Percentiles rank a stretch among this genome's conserved stretches.
These are phyloP conservation scores for Argentina silus DNA, from an alignment of 2,797 vertebrate genomes.

Conservation along the genomic window DNA sequence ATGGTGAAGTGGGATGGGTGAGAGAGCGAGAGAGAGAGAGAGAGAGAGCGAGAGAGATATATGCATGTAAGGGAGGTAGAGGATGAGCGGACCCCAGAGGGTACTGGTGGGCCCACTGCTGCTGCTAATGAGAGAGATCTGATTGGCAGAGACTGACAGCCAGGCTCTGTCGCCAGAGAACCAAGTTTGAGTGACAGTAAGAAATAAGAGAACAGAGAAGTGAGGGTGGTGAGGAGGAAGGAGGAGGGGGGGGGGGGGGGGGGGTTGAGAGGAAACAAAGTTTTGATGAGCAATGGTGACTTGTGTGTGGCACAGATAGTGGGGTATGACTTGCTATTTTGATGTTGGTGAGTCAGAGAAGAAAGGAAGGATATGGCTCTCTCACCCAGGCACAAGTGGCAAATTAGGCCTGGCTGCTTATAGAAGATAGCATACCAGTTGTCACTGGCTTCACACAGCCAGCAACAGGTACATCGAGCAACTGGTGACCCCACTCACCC, in stretches of 20 bases:
- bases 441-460: too few relatives aligned
- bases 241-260: not conserved
- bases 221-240: slow-evolving; percentile 18
- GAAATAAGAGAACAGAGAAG: slow-evolving; percentile 15
- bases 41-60: slow-evolving; percentile 8
- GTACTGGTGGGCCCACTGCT: slow-evolving; percentile 39
- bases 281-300: not conserved
- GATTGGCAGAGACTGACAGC: slow-evolving; percentile 60
- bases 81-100: slow-evolving; percentile 36
- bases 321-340: too few relatives aligned
- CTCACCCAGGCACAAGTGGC: too few relatives aligned
- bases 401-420: too few relatives aligned
- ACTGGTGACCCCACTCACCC: slow-evolving; percentile 1
- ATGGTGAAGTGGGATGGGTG: slow-evolving; percentile 38
- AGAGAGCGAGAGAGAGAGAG: slow-evolving; percentile 3
- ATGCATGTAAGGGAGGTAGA: slow-evolving; percentile 55
- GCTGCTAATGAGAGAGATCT: slow-evolving; percentile 58
- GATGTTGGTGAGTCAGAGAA: not conserved
- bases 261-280: not conserved
- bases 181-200: slow-evolving; percentile 39
- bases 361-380: not conserved
- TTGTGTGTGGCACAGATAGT: not conserved
- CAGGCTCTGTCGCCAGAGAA: slow-evolving; percentile 30
- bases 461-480: too few relatives aligned
- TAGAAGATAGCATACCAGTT: too few relatives aligned